These are phyloP conservation scores for Peromyscus aztecus DNA, from an alignment of 2,797 vertebrate genomes.

Conservation along the genomic window DNA sequence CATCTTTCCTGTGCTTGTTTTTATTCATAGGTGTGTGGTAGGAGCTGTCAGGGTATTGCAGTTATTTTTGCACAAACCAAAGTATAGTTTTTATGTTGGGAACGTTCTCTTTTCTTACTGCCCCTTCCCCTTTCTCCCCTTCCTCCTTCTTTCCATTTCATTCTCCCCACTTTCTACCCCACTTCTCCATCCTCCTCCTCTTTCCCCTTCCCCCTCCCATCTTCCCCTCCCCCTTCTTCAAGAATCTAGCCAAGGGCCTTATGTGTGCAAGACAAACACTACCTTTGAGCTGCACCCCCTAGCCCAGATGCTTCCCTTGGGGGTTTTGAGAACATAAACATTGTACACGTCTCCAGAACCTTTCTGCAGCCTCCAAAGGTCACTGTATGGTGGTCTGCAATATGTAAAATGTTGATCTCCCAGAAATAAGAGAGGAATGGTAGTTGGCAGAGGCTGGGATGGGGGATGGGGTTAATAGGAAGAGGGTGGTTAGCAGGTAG, in stretches of 20 bases:
- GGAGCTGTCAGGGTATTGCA: background rate
- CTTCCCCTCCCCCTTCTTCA: background rate
- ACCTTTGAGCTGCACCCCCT: background rate
- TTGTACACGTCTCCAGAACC: background rate
- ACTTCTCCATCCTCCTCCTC: background rate
- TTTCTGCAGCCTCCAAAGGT: background rate
- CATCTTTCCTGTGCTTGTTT: background rate
- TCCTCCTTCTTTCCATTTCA: background rate
- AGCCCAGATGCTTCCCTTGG: background rate
- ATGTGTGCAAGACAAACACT: background rate
- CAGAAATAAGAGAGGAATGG: background rate
- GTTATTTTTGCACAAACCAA: background rate
- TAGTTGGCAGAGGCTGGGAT: background rate
- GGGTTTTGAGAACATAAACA: background rate
- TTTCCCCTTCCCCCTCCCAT: too few relatives aligned
- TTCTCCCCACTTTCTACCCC: too few relatives aligned
- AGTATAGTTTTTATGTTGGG: background rate
- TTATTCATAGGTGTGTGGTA: background rate
- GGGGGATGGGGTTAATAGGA: rapidly evolving
- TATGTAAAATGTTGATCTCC: background rate
- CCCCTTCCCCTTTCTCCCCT: too few relatives aligned
- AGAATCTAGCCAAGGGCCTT: background rate
- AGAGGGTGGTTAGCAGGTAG: background rate
- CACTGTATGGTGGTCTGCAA: background rate
- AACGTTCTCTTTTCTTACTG: background rate